Percentiles rank a stretch among this genome's conserved stretches.
phyloP scores from a whole-genome alignment of 2,888 invertebrate genomes.

The Lacanobia wlatinum region DNA sequence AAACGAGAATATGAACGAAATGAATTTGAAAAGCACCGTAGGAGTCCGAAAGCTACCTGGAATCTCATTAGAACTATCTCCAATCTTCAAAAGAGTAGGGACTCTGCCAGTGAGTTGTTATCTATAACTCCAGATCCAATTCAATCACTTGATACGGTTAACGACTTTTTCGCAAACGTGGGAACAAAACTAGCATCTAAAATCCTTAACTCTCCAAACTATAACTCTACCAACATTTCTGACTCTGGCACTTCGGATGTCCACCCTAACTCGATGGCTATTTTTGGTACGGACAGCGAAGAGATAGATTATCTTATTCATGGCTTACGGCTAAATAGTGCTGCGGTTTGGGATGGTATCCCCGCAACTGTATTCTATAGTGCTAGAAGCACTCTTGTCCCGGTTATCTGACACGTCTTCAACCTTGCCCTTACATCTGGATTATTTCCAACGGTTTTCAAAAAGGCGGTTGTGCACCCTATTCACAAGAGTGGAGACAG shows the following conservation, averaged over 20 bases:
- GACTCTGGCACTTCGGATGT: background rate
- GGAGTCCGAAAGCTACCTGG: constrained; percentile 2
- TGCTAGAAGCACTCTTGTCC: too few relatives aligned
- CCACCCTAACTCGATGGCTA: background rate
- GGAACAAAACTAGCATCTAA: background rate
- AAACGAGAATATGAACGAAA: background rate
- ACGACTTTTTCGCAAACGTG: background rate
- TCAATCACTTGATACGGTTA: background rate
- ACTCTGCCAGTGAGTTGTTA: background rate
- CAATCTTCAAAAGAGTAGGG: background rate
- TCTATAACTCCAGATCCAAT: background rate
- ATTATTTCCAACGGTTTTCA: background rate
- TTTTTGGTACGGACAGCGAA: background rate
- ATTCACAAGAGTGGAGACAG: constrained; percentile 2
- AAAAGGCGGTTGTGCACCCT: background rate
- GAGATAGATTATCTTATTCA: background rate
- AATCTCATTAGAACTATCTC: background rate
- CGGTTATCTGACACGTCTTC: too few relatives aligned
- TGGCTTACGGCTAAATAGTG: too few relatives aligned
- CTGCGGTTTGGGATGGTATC: too few relatives aligned
- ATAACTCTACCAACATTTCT: too few relatives aligned
- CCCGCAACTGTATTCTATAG: too few relatives aligned
- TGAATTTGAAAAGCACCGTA: background rate
- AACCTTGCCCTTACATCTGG: background rate
- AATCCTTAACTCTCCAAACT: too few relatives aligned